These are phyloP conservation scores for Montipora sp. DNA, from an alignment of 64 coral and sea anemone species.

Conservation along the genomic window DNA sequence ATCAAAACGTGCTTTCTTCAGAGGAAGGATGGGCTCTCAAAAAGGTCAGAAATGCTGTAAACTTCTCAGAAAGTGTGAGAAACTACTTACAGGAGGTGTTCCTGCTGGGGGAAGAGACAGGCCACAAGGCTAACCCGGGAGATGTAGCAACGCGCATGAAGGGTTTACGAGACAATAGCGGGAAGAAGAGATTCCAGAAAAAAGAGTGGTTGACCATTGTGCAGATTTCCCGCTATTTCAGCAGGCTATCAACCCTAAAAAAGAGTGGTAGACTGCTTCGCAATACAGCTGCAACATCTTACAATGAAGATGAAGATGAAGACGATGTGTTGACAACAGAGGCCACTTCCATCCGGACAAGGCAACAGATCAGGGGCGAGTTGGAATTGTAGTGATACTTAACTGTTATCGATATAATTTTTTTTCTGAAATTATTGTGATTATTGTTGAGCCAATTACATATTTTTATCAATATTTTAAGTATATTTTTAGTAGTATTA, in stretches of 20 bases:
- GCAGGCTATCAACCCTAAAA: too few species aligned
- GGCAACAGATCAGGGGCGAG: background rate
- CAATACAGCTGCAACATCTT: background rate
- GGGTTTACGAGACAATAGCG: background rate
- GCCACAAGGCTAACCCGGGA: conserved; percentile 1
- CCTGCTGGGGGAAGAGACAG: background rate
- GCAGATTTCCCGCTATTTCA: too few species aligned
- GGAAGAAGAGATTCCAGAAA: background rate
- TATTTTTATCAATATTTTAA: background rate
- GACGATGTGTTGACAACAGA: background rate
- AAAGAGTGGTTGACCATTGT: background rate
- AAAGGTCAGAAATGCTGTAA: too few species aligned
- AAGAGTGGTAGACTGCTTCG: background rate
- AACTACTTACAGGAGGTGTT: background rate
- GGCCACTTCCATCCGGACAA: background rate
- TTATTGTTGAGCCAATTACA: background rate
- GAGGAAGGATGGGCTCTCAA: background rate
- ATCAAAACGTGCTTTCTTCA: background rate
- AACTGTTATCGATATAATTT: background rate
- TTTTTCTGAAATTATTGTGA: background rate
- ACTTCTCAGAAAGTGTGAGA: too few species aligned
- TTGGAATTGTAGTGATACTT: background rate
- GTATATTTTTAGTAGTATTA: background rate
- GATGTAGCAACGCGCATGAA: background rate
- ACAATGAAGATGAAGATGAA: background rate